Evolutionary conservation across 1,140 invertebrate genomes (phyloP).

Genomic region (Zaprionus gabonicus): DNA sequence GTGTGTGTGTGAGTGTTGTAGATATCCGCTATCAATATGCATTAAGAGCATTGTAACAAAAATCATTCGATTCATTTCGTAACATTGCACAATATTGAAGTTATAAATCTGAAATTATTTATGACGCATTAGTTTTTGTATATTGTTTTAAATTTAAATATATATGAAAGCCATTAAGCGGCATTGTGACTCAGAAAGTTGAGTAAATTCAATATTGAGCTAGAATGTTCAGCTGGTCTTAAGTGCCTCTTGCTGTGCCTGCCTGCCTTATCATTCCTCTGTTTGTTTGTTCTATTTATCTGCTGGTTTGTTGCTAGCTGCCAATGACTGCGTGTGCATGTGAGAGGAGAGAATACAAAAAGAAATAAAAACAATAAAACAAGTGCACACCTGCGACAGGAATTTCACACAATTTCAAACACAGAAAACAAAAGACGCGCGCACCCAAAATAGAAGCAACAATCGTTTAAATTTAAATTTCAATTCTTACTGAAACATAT

Average conservation of each 20-base stretch:
- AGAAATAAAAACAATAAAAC: slow-evolving; percentile 20
- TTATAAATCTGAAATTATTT: not conserved
- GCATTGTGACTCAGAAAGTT: not conserved
- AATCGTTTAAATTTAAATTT: slow-evolving; percentile 66
- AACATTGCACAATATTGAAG: not conserved
- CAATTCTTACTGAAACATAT: slow-evolving; percentile 50
- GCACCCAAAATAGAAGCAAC: slow-evolving; percentile 59
- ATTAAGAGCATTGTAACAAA: not conserved
- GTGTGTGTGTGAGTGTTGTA: slow-evolving; percentile 15
- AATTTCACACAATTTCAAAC: slow-evolving; percentile 70
- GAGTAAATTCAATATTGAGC: not conserved
- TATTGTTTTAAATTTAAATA: not conserved
- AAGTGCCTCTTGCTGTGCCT: not conserved
- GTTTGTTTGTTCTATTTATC: slow-evolving; percentile 45
- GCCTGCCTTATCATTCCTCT: slow-evolving; percentile 54
- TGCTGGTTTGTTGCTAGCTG: slow-evolving; percentile 73
- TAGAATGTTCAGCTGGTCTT: slow-evolving; percentile 11
- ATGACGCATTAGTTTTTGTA: not conserved
- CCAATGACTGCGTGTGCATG: slow-evolving; percentile 5
- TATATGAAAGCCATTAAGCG: not conserved
- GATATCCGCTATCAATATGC: slow-evolving; percentile 61
- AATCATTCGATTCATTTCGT: not conserved
- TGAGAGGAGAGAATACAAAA: slow-evolving; percentile 4
- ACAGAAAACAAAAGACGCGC: slow-evolving; percentile 37
- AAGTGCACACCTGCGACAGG: slow-evolving; percentile 76